A percentile compares a stretch with the other conserved stretches of the same genome.
Evolutionary conservation across 2,113 vertebrate species (phyloP).

Genomic region (Pipa parva): DNA sequence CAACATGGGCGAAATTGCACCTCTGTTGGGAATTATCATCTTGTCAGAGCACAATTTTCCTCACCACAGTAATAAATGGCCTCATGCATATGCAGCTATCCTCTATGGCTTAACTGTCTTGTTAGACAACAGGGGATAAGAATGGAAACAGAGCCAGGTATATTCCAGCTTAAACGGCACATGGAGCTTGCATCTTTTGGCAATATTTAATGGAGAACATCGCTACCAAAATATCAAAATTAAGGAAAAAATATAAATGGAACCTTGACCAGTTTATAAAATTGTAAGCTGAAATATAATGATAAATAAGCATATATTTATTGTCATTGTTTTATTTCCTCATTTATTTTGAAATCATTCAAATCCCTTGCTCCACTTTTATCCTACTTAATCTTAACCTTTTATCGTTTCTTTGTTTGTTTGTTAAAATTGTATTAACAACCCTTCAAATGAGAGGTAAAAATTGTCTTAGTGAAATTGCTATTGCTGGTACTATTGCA

Average conservation of each 20-base stretch:
- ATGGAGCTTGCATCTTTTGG: background rate
- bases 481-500: constrained; percentile 16
- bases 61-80: constrained; percentile 43
- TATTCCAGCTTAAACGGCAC: constrained; percentile 26
- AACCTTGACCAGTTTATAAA: too few species aligned
- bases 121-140: constrained; percentile 37
- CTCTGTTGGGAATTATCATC: constrained; percentile 43
- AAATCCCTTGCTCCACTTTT: constrained; percentile 29
- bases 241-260: background rate
- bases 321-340: too few species aligned
- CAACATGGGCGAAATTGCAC: constrained; percentile 38
- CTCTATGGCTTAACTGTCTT: constrained; percentile 40
- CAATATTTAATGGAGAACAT: constrained; percentile 8
- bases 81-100: constrained; percentile 42
- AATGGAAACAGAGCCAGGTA: constrained; percentile 20
- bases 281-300: too few species aligned
- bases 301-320: too few species aligned
- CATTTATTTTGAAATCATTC: too few species aligned
- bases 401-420: constrained; percentile 23
- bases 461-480: constrained; percentile 18
- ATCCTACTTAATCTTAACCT: constrained; percentile 21
- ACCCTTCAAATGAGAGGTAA: constrained; percentile 21
- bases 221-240: constrained; percentile 2
- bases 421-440: constrained; percentile 22
- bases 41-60: constrained; percentile 41